Percentiles rank a stretch among this genome's conserved stretches.
Conservation (phyloP, 2,888 invertebrate genomes). For the Unio delphinus region DNA sequence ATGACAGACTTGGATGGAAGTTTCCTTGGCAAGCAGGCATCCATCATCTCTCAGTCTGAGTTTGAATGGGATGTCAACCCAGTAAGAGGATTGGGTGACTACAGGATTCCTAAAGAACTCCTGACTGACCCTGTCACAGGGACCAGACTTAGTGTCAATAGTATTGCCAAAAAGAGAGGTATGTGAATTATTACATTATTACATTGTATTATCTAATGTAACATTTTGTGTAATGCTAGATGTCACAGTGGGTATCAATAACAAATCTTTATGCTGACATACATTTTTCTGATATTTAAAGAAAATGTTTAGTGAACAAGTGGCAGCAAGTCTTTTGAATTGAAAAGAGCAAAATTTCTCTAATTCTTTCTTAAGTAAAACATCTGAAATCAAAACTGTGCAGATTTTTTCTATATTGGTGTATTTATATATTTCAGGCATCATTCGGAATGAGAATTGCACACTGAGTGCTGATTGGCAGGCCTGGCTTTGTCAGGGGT, state of each 20-base stretch:
- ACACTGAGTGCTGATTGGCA: conserved; percentile 41
- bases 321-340: no score
- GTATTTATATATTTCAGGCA: conserved; percentile 37
- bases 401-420: no score
- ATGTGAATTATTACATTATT: conserved; percentile 22
- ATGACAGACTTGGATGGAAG: conserved; percentile 58
- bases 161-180: conserved; percentile 63
- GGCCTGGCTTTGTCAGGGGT: conserved; percentile 55
- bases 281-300: no score
- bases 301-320: no score
- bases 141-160: conserved; percentile 30
- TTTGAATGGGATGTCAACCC: conserved; percentile 56
- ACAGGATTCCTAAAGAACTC: conserved; percentile 62
- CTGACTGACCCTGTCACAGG: conserved; percentile 53
- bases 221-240: no score
- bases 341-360: no score
- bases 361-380: no score
- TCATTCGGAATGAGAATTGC: conserved; percentile 53
- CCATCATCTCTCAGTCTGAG: conserved; percentile 59
- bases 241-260: no score
- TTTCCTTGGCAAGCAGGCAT: conserved; percentile 41
- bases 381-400: no score
- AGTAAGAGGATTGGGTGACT: conserved; percentile 61
- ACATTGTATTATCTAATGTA: no score
- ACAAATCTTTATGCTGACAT: no score